Evolutionary conservation across 2,888 invertebrate genomes (phyloP).

Genomic region (Unio delphinus): DNA sequence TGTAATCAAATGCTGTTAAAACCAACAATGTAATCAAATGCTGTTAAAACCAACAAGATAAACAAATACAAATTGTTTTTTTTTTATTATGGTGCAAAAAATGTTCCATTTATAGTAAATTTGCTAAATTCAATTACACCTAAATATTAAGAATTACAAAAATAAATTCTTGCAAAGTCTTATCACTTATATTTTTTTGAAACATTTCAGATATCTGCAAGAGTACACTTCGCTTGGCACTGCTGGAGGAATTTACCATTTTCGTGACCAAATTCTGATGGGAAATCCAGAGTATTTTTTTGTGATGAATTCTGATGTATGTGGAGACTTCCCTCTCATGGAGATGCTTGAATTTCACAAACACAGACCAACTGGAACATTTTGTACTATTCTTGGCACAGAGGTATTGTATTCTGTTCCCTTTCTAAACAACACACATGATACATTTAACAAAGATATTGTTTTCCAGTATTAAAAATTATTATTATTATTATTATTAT

Average conservation of each 20-base stretch:
- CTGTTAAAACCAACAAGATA: too few species aligned
- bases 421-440: too few species aligned
- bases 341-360: constrained; percentile 78
- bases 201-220: constrained; percentile 84
- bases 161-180: too few species aligned
- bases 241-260: constrained; percentile 96
- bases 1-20: too few species aligned
- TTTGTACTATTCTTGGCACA: constrained; percentile 87
- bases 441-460: constrained; percentile 6
- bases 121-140: too few species aligned
- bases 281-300: constrained; percentile 92
- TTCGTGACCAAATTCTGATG: constrained; percentile 92
- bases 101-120: too few species aligned
- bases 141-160: too few species aligned
- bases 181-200: background rate
- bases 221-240: constrained; percentile 96
- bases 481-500: too few species aligned
- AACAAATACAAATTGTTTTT: too few species aligned
- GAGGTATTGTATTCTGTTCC: constrained; percentile 61
- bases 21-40: too few species aligned
- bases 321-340: constrained; percentile 93
- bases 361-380: constrained; percentile 47
- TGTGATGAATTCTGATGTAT: constrained; percentile 97
- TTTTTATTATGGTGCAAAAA: too few species aligned
- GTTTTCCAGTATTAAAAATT: background rate